These are phyloP conservation scores for Amitus sp. DNA, from an alignment of 2,888 invertebrate species.

Conservation along the genomic window DNA sequence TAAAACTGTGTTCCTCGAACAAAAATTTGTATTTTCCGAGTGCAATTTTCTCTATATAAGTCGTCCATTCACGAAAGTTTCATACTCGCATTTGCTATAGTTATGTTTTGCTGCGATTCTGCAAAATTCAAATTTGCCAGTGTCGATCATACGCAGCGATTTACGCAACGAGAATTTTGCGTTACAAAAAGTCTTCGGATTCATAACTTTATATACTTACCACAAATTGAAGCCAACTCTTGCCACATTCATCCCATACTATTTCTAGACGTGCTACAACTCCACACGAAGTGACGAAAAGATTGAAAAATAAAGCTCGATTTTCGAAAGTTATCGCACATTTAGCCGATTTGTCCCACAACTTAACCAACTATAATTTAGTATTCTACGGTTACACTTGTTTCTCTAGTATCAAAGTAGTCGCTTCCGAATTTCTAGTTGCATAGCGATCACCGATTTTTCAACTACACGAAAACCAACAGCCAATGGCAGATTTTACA, in stretches of 20 bases:
- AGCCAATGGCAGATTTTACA: conserved; percentile 22
- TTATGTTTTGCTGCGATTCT: too few species aligned
- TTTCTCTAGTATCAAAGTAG: conserved; percentile 10
- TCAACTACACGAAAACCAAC: conserved; percentile 29
- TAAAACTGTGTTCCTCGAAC: conserved; percentile 3
- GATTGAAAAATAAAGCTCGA: not conserved
- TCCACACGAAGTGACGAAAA: not conserved
- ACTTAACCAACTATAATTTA: not conserved
- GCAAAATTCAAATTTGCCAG: not conserved
- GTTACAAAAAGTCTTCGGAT: too few species aligned
- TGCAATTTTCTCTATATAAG: conserved; percentile 3
- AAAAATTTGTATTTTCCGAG: not conserved
- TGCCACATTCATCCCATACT: not conserved
- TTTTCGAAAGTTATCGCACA: not conserved
- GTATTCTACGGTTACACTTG: not conserved
- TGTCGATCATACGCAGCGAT: not conserved
- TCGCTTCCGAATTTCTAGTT: conserved; percentile 18
- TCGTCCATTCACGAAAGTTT: conserved; percentile 5
- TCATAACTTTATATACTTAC: too few species aligned
- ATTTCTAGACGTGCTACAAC: too few species aligned
- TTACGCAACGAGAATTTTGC: too few species aligned
- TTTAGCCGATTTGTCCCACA: not conserved
- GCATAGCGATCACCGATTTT: too few species aligned
- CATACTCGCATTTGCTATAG: conserved; percentile 6
- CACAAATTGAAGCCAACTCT: not conserved